Evolutionary conservation across 2,113 vertebrate genomes (phyloP).

Genomic region (Polyodon spathula): DNA sequence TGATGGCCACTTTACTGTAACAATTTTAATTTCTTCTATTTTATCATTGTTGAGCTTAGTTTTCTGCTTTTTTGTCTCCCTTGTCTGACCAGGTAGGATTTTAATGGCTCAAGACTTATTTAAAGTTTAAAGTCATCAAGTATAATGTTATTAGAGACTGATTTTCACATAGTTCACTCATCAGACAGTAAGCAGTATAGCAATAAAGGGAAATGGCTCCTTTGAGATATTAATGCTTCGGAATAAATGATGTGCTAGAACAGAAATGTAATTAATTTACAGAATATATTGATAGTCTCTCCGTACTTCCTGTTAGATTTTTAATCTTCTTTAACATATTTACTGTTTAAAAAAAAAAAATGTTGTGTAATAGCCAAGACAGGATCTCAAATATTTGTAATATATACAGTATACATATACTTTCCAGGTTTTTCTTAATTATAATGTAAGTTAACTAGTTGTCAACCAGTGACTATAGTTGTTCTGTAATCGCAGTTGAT

Average conservation of each 20-base stretch:
- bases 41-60: slow-evolving; percentile 7
- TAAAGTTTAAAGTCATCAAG: slow-evolving; percentile 89
- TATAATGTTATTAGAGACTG: slow-evolving; percentile 93
- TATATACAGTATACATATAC: too few relatives aligned
- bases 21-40: background rate
- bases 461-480: too few relatives aligned
- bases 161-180: slow-evolving; percentile 92
- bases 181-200: slow-evolving; percentile 77
- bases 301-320: slow-evolving; percentile 93
- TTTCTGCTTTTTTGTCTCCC: slow-evolving; percentile 21
- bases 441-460: too few relatives aligned
- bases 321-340: slow-evolving; percentile 97
- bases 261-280: slow-evolving; percentile 99
- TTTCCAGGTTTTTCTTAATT: too few relatives aligned
- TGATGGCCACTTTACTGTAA: background rate
- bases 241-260: slow-evolving; percentile 98
- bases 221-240: slow-evolving; percentile 84
- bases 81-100: background rate
- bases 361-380: too few relatives aligned
- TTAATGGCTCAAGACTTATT: slow-evolving; percentile 16
- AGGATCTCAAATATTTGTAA: too few relatives aligned
- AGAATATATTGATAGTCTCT: slow-evolving; percentile 98
- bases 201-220: slow-evolving; percentile 98
- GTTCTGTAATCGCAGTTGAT: too few relatives aligned
- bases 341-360: slow-evolving; percentile 55